Conservation (phyloP, 2,113 vertebrate genomes). For the Axis porcinus region DNA sequence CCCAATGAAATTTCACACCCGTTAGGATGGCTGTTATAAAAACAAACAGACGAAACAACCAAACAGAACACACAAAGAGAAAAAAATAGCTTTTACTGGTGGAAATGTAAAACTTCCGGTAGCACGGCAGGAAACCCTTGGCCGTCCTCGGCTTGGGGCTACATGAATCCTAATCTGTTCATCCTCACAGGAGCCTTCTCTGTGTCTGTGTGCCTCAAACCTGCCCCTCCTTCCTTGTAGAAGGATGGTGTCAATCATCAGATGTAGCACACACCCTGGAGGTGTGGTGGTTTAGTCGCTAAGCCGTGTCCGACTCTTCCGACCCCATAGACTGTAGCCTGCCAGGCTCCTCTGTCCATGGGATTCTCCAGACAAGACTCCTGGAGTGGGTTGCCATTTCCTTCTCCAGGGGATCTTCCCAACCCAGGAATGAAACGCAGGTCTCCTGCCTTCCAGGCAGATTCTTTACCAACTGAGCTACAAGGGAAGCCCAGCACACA, state of each 20-base stretch:
- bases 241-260: neutral
- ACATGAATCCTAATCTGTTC: neutral
- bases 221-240: neutral
- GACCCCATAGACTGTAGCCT: rapidly evolving
- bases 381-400: neutral
- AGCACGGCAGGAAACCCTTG: neutral
- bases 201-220: neutral
- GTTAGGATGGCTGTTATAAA: neutral
- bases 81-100: neutral
- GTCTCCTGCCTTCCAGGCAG: neutral
- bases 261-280: neutral
- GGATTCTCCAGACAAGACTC: neutral
- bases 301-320: neutral
- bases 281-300: neutral
- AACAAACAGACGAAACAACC: neutral
- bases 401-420: neutral
- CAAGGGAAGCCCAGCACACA: neutral
- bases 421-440: neutral
- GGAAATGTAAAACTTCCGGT: neutral
- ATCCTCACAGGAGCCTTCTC: neutral
- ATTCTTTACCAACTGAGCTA: neutral
- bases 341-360: neutral
- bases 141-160: neutral
- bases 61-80: neutral
- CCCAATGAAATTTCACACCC: neutral